Base-by-base conservation (phyloP, 1,140 invertebrate genomes). In the Polyergus mexicanus region DNA sequence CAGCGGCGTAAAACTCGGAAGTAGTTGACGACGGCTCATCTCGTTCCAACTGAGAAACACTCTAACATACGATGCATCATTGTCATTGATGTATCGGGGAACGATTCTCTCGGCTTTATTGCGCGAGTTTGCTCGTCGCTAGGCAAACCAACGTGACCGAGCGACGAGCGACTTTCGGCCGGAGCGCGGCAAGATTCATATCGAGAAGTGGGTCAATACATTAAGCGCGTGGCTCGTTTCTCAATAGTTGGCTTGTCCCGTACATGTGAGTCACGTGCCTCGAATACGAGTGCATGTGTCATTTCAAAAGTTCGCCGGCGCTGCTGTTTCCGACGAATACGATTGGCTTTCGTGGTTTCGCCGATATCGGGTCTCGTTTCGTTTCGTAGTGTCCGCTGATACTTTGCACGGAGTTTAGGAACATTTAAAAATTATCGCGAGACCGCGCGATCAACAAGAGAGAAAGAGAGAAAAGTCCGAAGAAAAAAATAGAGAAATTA, bases 191-290 rank as follows among this genome's bases (percentile, higher is more conserved):
- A 89, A 89, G 88, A 90, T 91, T 91, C 89, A 91, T 91, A 91
- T 89, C 85, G 71, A 10, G 56, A 91, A 91, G 83, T 88, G 62
- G 90, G 89, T 91, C 90, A 89, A 91, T 89, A 90, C 90, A 85
- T 87, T 90, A 89, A 87, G 88, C 85, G 84, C 83, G 85, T 89
- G 89, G 74, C 84, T 91, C 87, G 89, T 84, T 88, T 90, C 84
- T 75, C 84, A 76, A 91, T 88, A 78, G 83, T 76, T 74, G 22
- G 38, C 44, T 72, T 65, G 44, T 51, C 32, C 35, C 44, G 22
- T 63, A 54, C 62, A 91, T 89, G 80, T 56, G 84, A 74, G 84
- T 85, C 88, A 90, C 90, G 88, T 84, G 84, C 71, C 13, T 19
- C 65, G 85, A 80, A 90, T 90, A 88, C 78, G 75, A 71, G 80